Percentiles rank a stretch among this genome's conserved stretches.
Evolutionary conservation across 2,113 vertebrate species (phyloP).

Genomic region (Limanda limanda): DNA sequence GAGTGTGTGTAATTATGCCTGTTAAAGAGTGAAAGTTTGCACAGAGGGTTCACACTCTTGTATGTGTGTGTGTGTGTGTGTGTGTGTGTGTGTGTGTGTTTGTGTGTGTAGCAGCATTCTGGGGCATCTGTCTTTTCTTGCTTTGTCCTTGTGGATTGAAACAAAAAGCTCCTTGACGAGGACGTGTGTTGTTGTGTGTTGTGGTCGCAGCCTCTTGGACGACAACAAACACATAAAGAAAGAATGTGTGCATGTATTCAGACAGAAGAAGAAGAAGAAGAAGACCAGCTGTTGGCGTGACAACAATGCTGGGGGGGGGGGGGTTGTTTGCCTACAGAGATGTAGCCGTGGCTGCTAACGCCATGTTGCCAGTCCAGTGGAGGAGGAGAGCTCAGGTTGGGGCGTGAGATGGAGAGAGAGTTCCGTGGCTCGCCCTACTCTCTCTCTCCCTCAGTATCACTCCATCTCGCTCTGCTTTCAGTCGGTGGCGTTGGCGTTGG

Average conservation of each 20-base stretch:
- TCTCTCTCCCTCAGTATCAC: conserved; percentile 47
- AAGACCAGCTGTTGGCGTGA: conserved; percentile 8
- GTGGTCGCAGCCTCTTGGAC: not conserved
- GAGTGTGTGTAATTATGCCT: not conserved
- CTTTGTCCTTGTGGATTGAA: conserved; percentile 51
- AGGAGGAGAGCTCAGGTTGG: conserved; percentile 27
- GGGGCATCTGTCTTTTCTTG: conserved; percentile 19
- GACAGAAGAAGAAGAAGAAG: conserved; percentile 27
- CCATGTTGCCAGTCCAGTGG: conserved; percentile 14
- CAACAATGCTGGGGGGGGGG: conserved; percentile 37
- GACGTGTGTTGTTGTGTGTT: not conserved
- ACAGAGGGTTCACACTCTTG: not conserved
- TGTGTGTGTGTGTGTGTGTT: conserved; percentile 21
- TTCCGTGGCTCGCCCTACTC: conserved; percentile 38
- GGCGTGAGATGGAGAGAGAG: conserved; percentile 44
- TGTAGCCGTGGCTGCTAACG: conserved; percentile 35
- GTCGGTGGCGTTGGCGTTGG: conserved; percentile 53
- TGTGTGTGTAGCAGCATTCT: too few species aligned
- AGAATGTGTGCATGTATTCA: not conserved
- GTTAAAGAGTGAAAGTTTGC: not conserved
- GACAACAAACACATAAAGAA: not conserved
- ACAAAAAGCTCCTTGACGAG: conserved; percentile 46
- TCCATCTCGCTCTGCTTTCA: conserved; percentile 58
- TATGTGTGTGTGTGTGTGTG: conserved; percentile 11
- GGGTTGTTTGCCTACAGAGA: conserved; percentile 27